phyloP scores from a whole-genome alignment of 2,888 invertebrate species.

The Hirtodrosophila trivittata region DNA sequence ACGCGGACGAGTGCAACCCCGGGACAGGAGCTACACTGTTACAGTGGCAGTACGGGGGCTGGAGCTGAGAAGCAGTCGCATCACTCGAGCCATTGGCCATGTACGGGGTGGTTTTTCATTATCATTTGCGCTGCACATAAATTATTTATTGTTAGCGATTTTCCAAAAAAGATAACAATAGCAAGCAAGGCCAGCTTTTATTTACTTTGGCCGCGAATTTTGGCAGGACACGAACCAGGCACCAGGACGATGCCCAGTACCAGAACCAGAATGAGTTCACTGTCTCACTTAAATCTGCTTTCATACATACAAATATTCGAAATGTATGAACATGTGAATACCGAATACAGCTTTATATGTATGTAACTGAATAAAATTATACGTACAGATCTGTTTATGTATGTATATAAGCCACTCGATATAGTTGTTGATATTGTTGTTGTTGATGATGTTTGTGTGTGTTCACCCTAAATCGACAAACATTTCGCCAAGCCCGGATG shows the following conservation, averaged over 20 bases:
- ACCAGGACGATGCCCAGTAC: neutral
- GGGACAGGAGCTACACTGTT: neutral
- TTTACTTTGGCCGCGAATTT: constrained; percentile 72
- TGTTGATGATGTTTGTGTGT: constrained; percentile 10
- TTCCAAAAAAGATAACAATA: constrained; percentile 77
- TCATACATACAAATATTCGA: constrained; percentile 10
- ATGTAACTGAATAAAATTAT: constrained; percentile 13
- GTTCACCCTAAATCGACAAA: constrained; percentile 52
- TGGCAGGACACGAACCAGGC: constrained; percentile 8
- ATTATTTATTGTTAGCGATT: constrained; percentile 80
- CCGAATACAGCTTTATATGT: neutral
- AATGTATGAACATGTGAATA: too few species aligned
- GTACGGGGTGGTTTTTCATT: constrained; percentile 76
- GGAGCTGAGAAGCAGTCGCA: constrained; percentile 32
- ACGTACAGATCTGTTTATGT: constrained; percentile 7
- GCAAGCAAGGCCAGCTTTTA: constrained; percentile 47
- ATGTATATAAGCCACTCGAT: constrained; percentile 40
- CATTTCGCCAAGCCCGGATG: constrained; percentile 50
- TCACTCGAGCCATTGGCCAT: constrained; percentile 70
- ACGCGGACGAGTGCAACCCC: constrained; percentile 51
- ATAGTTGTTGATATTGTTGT: constrained; percentile 34
- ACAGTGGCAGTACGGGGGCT: neutral
- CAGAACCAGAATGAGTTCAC: constrained; percentile 15
- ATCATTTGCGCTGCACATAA: constrained; percentile 78
- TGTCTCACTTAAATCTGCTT: constrained; percentile 41